Base-by-base conservation (phyloP, 35 echinoderm and acorn worm species). In the Heliocidaris tuberculata region DNA sequence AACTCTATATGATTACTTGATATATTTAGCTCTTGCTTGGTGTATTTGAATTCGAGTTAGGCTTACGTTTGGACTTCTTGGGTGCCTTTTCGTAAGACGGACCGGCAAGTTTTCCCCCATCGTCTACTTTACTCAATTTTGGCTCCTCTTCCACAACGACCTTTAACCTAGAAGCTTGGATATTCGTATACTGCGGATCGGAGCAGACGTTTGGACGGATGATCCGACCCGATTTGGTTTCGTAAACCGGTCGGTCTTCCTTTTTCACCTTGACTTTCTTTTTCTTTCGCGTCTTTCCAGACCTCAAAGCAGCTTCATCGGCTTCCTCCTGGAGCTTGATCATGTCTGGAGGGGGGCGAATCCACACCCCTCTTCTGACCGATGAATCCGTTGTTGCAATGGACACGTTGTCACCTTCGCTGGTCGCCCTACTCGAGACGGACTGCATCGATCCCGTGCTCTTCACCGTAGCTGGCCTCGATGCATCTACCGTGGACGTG, bases 211-310 rank as follows among this genome's bases (percentile, higher is more conserved):
- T 95, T 49, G 94, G 94, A 48, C 86, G 85, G 48, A 95, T 95
- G 42, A 88, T 95, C 17, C 94, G 60, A 85, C 94, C 94, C 10
- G 94, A 95, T 47, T 88, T 95, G 27, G 94, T 95, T 30, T 95
- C 86, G 24, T 95, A 95, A 47, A 95, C 85, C 7, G 94, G 91
- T 13, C 48, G 91, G 50, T 93, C 91, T 93, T 93, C 91, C 91
- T 93, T 93, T 48, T 93, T 93, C 2, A 93, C 30, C 50, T 93
- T 93, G 17, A 93, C n/a, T 48, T 89, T 89, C 50, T 93, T 93
- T 48, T 89, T 89, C 50, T 93, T 93, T 30, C 32, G 13, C 15
- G 32, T 31, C 91, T 59, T 93, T 6, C 91, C 91, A 59, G 48
- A 48, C 15, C 2, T 32, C 30, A n/a, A 29, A 48, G 91, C 31